A percentile compares a stretch with the other conserved stretches of the same genome.
phyloP scores from a whole-genome alignment of 2,113 vertebrate genomes.

The Mustela lutreola region DNA sequence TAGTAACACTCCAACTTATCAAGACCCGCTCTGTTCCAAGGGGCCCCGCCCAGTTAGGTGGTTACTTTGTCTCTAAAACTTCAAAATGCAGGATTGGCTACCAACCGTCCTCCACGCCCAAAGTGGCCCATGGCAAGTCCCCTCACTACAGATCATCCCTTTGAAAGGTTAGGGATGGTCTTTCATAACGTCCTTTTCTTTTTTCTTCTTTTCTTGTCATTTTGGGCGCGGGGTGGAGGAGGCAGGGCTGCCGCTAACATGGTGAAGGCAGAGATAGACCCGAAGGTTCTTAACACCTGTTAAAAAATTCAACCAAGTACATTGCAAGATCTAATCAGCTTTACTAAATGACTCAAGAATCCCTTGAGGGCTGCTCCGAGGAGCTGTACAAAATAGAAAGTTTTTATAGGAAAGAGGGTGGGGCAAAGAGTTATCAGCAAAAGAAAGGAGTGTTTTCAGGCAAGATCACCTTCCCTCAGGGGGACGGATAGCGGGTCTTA shows the following conservation, averaged over 20 bases:
- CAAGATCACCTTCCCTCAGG: background rate
- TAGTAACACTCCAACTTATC: background rate
- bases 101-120: background rate
- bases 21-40: background rate
- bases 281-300: too few species aligned
- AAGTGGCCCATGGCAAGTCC: fast-evolving
- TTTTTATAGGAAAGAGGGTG: background rate
- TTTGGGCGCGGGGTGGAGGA: background rate
- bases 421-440: background rate
- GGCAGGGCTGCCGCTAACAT: background rate
- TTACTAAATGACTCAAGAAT: background rate
- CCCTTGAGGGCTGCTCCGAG: background rate
- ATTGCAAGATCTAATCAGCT: background rate
- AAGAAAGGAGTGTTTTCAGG: background rate
- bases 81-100: background rate
- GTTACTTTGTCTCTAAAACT: background rate
- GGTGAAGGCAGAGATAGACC: background rate
- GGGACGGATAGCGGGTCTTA: background rate
- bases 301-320: background rate
- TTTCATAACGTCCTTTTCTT: background rate
- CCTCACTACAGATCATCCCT: background rate
- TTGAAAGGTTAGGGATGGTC: background rate
- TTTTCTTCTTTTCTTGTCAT: background rate
- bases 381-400: background rate
- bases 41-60: background rate